Percentiles rank a stretch among this genome's conserved stretches.
These are phyloP conservation scores for Martes martes DNA, from an alignment of 2,113 vertebrate species.

Conservation along the genomic window DNA sequence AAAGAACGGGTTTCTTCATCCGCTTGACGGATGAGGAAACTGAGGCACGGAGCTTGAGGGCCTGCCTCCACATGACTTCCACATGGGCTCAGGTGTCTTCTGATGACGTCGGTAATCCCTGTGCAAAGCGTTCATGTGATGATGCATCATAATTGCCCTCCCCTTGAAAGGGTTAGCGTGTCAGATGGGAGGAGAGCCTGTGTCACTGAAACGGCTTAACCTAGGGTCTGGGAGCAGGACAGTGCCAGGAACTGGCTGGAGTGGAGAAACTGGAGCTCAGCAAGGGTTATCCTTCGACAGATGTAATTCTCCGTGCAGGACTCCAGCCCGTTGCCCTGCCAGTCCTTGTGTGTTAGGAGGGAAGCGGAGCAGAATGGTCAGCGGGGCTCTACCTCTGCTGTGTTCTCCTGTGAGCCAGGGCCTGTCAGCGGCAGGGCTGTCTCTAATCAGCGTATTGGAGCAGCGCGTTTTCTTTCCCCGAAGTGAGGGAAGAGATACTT, in stretches of 20 bases:
- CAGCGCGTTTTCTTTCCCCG: not conserved
- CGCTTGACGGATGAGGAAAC: not conserved
- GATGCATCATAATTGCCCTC: not conserved
- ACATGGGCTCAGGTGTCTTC: not conserved
- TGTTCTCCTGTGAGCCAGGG: too few relatives aligned
- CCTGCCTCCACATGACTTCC: not conserved
- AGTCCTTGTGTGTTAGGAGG: not conserved
- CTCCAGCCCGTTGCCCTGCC: not conserved
- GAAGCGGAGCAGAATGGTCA: not conserved
- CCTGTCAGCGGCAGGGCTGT: not conserved
- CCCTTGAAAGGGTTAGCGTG: fast-evolving
- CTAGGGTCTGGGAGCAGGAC: not conserved
- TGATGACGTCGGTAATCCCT: not conserved
- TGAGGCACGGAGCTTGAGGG: not conserved
- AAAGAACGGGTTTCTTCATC: not conserved
- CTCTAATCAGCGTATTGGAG: not conserved
- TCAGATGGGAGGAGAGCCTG: not conserved
- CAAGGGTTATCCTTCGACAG: not conserved
- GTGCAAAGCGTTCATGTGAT: not conserved
- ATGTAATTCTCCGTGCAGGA: fast-evolving
- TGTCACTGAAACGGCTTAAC: not conserved
- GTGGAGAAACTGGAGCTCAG: not conserved
- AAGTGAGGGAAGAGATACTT: not conserved
- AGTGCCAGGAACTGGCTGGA: not conserved
- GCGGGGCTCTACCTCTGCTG: not conserved